Conservation (phyloP, 2,797 vertebrate species). For the Enteromius mattozi region DNA sequence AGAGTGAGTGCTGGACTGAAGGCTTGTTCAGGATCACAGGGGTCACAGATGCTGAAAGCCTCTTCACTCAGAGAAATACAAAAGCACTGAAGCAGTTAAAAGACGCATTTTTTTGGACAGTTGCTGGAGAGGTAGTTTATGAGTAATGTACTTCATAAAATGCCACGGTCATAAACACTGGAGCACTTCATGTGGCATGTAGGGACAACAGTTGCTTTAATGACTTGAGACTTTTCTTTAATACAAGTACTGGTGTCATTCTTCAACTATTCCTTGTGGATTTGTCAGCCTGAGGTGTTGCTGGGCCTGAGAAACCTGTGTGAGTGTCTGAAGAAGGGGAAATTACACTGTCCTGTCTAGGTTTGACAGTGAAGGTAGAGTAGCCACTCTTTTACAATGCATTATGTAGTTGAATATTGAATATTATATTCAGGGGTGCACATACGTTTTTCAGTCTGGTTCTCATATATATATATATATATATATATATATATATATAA, state of each 20-base stretch:
- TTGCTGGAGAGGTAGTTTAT: slow-evolving; percentile 14
- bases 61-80: slow-evolving; percentile 26
- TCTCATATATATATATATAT: neutral
- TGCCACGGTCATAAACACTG: slow-evolving; percentile 15
- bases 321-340: slow-evolving; percentile 6
- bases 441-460: neutral
- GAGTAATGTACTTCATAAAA: slow-evolving; percentile 20
- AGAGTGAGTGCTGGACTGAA: slow-evolving; percentile 44
- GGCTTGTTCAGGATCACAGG: slow-evolving; percentile 29
- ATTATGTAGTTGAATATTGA: neutral
- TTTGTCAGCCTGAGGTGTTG: slow-evolving; percentile 19
- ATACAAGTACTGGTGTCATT: slow-evolving; percentile 20
- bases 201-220: slow-evolving; percentile 27
- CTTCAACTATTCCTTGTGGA: neutral
- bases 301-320: neutral
- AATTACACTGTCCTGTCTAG: neutral
- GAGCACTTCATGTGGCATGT: neutral
- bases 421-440: neutral
- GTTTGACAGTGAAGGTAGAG: slow-evolving; percentile 14
- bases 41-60: slow-evolving; percentile 27
- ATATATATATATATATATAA: no score
- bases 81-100: neutral
- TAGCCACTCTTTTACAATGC: neutral
- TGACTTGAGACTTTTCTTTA: slow-evolving; percentile 18
- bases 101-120: slow-evolving; percentile 6